Conservation (phyloP, 1,140 invertebrate genomes). For the Drosophila truncata region DNA sequence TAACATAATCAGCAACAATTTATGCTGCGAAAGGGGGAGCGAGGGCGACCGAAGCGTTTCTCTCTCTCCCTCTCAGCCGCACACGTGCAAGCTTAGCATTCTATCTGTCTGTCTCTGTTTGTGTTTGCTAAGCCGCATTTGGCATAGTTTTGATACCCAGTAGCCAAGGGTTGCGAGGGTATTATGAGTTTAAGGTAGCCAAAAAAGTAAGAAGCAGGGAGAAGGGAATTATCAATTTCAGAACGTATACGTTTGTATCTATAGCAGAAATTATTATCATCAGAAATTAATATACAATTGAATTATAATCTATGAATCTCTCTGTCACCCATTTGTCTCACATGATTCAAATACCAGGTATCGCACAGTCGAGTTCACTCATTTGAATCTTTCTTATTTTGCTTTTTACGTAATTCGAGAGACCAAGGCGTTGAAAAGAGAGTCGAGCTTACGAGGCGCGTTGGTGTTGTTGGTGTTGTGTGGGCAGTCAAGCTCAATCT, state of each 20-base stretch:
- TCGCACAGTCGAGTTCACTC: not conserved
- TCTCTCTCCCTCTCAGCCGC: conserved; percentile 31
- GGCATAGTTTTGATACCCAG: conserved; percentile 60
- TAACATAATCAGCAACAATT: conserved; percentile 78
- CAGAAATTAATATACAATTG: not conserved
- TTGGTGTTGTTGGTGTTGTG: conserved; percentile 30
- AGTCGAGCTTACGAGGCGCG: conserved; percentile 47
- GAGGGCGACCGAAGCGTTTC: not conserved
- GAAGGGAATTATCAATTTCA: not conserved
- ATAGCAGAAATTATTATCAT: too few species aligned
- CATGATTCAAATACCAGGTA: not conserved
- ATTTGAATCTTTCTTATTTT: not conserved
- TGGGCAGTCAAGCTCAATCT: conserved; percentile 34
- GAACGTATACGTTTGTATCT: too few species aligned
- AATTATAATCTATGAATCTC: not conserved
- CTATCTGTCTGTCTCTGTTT: conserved; percentile 41
- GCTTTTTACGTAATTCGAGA: conserved; percentile 67
- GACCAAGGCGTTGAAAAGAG: conserved; percentile 30
- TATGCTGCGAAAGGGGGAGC: conserved; percentile 55
- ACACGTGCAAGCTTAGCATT: conserved; percentile 62
- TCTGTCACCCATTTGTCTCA: not conserved
- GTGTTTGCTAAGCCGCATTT: conserved; percentile 70
- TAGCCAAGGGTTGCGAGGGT: not conserved
- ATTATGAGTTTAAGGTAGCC: not conserved
- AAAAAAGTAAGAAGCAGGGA: not conserved